phyloP scores from a whole-genome alignment of 2,113 vertebrate species.

The Corythaeola cristata region DNA sequence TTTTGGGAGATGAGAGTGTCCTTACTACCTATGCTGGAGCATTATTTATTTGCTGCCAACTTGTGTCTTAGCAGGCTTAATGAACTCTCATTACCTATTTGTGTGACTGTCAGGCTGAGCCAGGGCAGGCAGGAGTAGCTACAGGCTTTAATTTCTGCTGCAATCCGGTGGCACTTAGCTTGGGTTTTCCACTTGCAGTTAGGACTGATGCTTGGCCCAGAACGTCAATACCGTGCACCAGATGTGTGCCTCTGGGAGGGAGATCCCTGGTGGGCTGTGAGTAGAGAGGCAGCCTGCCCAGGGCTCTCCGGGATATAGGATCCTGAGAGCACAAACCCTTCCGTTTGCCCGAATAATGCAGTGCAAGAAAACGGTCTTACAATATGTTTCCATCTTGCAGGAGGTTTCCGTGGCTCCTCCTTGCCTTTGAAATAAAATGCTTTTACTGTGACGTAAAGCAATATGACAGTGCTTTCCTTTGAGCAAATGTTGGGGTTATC shows the following conservation, averaged over 20 bases:
- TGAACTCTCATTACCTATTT: background rate
- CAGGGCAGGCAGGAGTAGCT: background rate
- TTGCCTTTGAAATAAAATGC: background rate
- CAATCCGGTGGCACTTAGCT: background rate
- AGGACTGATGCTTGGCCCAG: background rate
- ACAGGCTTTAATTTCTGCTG: background rate
- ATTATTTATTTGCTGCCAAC: background rate
- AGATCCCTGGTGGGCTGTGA: background rate
- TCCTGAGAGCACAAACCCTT: background rate
- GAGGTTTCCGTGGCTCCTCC: background rate
- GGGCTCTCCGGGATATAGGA: background rate
- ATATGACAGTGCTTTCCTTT: background rate
- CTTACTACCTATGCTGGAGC: background rate
- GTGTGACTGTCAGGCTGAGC: background rate
- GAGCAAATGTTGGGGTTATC: background rate
- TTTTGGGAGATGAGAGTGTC: background rate
- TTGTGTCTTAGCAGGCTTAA: background rate
- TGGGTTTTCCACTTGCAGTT: background rate
- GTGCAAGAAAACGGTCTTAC: background rate
- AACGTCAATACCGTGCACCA: background rate
- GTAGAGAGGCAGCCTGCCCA: no score
- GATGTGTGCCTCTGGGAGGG: background rate
- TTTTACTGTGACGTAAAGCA: background rate
- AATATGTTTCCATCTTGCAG: background rate
- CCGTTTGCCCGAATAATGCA: background rate